Conservation (phyloP, 2,888 invertebrate genomes). For the Drosophila anomalipes region DNA sequence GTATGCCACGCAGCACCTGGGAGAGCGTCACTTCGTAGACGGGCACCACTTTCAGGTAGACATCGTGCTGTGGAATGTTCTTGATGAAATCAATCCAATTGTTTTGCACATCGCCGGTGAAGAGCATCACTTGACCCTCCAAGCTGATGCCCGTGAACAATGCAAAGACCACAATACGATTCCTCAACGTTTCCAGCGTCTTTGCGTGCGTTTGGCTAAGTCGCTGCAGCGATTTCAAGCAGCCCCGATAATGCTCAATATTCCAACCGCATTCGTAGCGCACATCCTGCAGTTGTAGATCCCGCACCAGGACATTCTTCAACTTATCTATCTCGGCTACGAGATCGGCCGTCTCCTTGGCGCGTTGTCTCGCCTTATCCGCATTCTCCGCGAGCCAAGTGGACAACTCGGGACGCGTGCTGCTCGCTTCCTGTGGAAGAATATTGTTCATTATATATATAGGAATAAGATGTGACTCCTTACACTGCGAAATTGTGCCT, state of each 20-base stretch:
- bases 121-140: slow-evolving; percentile 95
- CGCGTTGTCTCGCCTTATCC: slow-evolving; percentile 88
- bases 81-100: slow-evolving; percentile 96
- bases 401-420: slow-evolving; percentile 64
- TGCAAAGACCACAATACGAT: slow-evolving; percentile 93
- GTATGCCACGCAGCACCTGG: slow-evolving; percentile 92
- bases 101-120: slow-evolving; percentile 96
- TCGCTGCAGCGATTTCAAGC: slow-evolving; percentile 92
- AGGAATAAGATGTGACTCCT: not conserved
- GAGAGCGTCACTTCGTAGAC: slow-evolving; percentile 94
- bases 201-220: slow-evolving; percentile 91
- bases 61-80: slow-evolving; percentile 91
- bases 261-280: slow-evolving; percentile 95
- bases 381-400: slow-evolving; percentile 91
- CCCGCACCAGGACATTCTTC: slow-evolving; percentile 77
- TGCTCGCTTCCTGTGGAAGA: slow-evolving; percentile 53
- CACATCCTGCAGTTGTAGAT: slow-evolving; percentile 87
- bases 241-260: slow-evolving; percentile 95
- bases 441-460: not conserved
- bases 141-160: slow-evolving; percentile 96
- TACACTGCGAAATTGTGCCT: slow-evolving; percentile 66
- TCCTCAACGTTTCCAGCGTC: slow-evolving; percentile 89
- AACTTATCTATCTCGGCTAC: slow-evolving; percentile 90
- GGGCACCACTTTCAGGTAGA: slow-evolving; percentile 90
- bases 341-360: slow-evolving; percentile 88